Evolutionary conservation across 2,888 invertebrate genomes (phyloP).

Genomic region (Deroplatys truncata): DNA sequence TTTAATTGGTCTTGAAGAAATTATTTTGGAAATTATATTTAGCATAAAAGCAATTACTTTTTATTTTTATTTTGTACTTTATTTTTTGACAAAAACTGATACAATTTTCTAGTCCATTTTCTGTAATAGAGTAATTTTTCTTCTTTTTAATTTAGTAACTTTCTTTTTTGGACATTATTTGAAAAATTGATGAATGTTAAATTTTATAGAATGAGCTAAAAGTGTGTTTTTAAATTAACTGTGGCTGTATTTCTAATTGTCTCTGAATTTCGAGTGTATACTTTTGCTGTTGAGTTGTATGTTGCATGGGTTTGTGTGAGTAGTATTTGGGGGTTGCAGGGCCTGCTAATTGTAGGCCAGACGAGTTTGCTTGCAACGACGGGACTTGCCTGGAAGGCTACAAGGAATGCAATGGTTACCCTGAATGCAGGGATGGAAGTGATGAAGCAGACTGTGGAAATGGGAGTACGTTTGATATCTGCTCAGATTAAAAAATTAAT

Average conservation of each 20-base stretch:
- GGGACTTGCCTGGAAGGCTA: slow-evolving; percentile 45
- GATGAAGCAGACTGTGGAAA: slow-evolving; percentile 33
- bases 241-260: not conserved
- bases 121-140: too few relatives aligned
- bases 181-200: too few relatives aligned
- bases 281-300: not conserved
- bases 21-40: too few relatives aligned
- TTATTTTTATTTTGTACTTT: too few relatives aligned
- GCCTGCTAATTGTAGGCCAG: slow-evolving; percentile 51
- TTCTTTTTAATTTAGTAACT: too few relatives aligned
- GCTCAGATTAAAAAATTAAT: not conserved
- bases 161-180: too few relatives aligned
- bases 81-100: too few relatives aligned
- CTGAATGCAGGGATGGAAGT: slow-evolving; percentile 30
- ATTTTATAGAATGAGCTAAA: too few relatives aligned
- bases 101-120: too few relatives aligned
- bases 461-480: slow-evolving; percentile 15
- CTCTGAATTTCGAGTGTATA: not conserved
- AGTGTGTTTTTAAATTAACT: too few relatives aligned
- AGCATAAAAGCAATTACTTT: too few relatives aligned
- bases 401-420: slow-evolving; percentile 41
- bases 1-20: too few relatives aligned
- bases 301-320: not conserved
- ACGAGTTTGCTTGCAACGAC: slow-evolving; percentile 63
- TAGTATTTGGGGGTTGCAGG: slow-evolving; percentile 35